Conservation (phyloP, 37 sponge, comb jelly and placozoan species). For the Lycopodina hypogea region DNA sequence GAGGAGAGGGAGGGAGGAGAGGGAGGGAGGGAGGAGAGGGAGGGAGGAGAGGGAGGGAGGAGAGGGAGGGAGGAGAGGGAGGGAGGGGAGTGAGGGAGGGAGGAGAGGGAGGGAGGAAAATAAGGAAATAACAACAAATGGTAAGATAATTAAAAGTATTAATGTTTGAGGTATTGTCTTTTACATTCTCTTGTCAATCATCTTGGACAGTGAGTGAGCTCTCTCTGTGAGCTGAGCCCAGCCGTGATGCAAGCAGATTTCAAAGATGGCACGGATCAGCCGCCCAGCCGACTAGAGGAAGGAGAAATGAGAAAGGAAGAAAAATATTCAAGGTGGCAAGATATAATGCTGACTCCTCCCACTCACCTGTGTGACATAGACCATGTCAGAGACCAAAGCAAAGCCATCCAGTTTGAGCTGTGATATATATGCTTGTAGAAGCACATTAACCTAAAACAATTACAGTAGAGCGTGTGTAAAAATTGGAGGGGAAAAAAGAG, state of each 20-base stretch:
- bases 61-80: no score
- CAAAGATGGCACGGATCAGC: constrained; percentile 91
- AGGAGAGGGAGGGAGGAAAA: no score
- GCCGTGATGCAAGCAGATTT: constrained; percentile 88
- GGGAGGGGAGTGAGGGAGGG: no score
- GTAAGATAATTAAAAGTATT: no score
- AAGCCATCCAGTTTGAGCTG: constrained; percentile 98
- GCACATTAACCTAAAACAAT: constrained; percentile 75
- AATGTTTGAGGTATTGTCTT: no score
- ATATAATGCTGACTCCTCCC: background rate
- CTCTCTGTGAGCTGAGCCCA: constrained; percentile 96
- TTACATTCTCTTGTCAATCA: constrained; percentile 97
- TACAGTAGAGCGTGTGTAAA: background rate
- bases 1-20: no score
- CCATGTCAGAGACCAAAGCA: constrained; percentile 97
- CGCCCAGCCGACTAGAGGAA: constrained; percentile 88
- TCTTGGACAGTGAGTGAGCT: constrained; percentile 87
- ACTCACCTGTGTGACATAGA: constrained; percentile 90
- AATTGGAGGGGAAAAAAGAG: background rate
- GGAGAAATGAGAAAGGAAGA: background rate
- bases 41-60: no score
- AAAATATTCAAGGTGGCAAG: background rate
- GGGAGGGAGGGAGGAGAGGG: no score
- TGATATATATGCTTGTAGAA: constrained; percentile 97
- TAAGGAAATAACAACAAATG: no score